Conservation (phyloP, 2,888 invertebrate genomes). For the Epicampocera succincta region DNA sequence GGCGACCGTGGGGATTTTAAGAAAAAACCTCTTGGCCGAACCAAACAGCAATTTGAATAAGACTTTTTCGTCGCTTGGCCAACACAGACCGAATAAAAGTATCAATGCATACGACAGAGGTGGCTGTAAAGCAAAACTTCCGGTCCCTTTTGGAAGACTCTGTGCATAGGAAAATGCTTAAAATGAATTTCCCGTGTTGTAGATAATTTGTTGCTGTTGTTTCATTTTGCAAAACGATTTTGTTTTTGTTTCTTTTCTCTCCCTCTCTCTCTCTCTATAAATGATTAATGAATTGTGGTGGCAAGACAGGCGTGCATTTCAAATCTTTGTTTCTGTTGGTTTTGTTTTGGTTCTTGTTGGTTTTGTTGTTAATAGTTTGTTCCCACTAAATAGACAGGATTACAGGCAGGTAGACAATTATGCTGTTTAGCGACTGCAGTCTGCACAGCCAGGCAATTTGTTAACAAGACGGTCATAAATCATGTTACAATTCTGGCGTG, state of each 20-base stretch:
- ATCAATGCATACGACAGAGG: too few relatives aligned
- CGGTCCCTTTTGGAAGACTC: too few relatives aligned
- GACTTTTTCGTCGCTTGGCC: too few relatives aligned
- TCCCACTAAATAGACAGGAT: conserved; percentile 1
- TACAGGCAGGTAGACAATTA: conserved; percentile 10
- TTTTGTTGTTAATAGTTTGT: conserved; percentile 21
- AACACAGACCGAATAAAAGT: too few relatives aligned
- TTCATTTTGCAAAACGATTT: conserved; percentile 38
- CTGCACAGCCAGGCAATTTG: conserved; percentile 44
- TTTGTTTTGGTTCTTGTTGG: background rate
- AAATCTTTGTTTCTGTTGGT: conserved; percentile 32
- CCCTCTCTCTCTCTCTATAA: conserved; percentile 45
- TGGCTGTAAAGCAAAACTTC: too few relatives aligned
- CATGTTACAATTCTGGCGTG: conserved; percentile 53
- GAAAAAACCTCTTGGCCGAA: too few relatives aligned
- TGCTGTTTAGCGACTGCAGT: conserved; percentile 6
- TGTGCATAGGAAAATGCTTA: too few relatives aligned
- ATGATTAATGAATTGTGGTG: conserved; percentile 64
- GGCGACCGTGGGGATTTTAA: too few relatives aligned
- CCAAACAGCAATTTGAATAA: too few relatives aligned
- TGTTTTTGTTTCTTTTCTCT: too few relatives aligned
- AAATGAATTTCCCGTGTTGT: too few relatives aligned
- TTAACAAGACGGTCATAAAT: conserved; percentile 50
- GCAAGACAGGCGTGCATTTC: conserved; percentile 54
- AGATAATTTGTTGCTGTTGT: background rate